Evolutionary conservation across 2,113 vertebrate genomes (phyloP).

Genomic region (Ovibos moschatus): DNA sequence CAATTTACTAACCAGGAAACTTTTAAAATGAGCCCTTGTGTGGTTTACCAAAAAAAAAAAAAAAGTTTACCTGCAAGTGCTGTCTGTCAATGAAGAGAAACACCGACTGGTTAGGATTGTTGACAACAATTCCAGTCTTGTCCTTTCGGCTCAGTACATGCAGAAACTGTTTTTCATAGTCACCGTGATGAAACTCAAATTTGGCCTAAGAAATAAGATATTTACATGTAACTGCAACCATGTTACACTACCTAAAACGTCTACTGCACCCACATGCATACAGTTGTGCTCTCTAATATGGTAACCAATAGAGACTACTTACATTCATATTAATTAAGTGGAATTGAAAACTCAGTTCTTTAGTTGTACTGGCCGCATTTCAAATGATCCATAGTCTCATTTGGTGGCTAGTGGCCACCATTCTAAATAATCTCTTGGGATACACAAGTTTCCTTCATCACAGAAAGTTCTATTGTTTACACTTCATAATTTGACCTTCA

Average conservation of each 20-base stretch:
- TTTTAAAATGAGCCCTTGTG: neutral
- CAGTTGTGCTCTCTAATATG: neutral
- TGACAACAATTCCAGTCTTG: constrained; percentile 97
- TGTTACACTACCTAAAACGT: neutral
- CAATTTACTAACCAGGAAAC: neutral
- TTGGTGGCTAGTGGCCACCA: neutral
- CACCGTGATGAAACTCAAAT: constrained; percentile 99
- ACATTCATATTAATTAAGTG: neutral
- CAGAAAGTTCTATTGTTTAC: neutral
- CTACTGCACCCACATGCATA: neutral
- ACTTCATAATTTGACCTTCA: neutral
- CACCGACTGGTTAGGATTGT: constrained; percentile 95
- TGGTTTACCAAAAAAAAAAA: neutral
- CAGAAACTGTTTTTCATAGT: constrained; percentile 99
- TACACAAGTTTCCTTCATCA: neutral
- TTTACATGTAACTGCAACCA: neutral
- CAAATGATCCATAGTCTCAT: neutral
- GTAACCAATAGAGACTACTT: neutral
- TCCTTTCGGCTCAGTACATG: constrained; percentile 98
- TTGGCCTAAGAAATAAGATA: constrained; percentile 86
- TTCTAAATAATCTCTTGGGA: neutral
- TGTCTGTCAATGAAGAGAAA: constrained; percentile 99
- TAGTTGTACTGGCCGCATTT: neutral
- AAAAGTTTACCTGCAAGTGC: constrained; percentile 92
- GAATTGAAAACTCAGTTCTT: neutral